Evolutionary conservation across 2,113 vertebrate species (phyloP), one percentile per base, ranked within the genome.

Genomic region (Brachypteracias leptosomus): DNA sequence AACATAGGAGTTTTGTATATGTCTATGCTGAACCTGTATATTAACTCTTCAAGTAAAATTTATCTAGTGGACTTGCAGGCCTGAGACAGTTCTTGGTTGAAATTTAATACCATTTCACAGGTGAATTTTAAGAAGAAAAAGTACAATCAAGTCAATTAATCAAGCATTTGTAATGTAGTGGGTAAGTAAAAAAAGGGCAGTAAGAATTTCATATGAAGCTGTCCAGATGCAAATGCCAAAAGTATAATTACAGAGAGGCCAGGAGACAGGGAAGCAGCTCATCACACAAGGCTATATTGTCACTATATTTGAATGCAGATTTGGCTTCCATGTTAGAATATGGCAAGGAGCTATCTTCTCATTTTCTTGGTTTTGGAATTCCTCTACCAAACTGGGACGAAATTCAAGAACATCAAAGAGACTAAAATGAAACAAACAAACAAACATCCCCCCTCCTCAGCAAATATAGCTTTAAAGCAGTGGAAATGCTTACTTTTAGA

Each of bases 361-460:
- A n/a, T 38, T 73, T 70, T 84, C 8, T 66, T 1, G 0, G 3
- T 10, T 80, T 62, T 26, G 16, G 33, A 89, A 54, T 55, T 63
- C 26, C 38, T 80, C 22, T 81, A 10, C 11, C 18, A 81, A 73
- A 73, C 21, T 20, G 11, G 11, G 44, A 62, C 13, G 66, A 78
- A 89, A 9, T 1, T 3, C 44, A 78, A 67, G 70, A 89, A 89
- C 3, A 21, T 68, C 35, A 80, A 66, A 86, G 25, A 77, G 8
- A 55, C 7, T 5, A 51, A 83, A 79, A 81, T 13, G 8, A 89
- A 84, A 59, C 26, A 86, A 90, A 26, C 5, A 72, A 81, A 2
- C 28, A 59, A 5, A 42, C 42, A 42, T n/a, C 1, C 1, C 10
- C 6, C 4, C 0, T 52, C 8, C 20, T 15, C 22, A n/a, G 15